A percentile compares a stretch with the other conserved stretches of the same genome.
Evolutionary conservation across 2,888 invertebrate genomes (phyloP).

Genomic region (Tillus elongatus): DNA sequence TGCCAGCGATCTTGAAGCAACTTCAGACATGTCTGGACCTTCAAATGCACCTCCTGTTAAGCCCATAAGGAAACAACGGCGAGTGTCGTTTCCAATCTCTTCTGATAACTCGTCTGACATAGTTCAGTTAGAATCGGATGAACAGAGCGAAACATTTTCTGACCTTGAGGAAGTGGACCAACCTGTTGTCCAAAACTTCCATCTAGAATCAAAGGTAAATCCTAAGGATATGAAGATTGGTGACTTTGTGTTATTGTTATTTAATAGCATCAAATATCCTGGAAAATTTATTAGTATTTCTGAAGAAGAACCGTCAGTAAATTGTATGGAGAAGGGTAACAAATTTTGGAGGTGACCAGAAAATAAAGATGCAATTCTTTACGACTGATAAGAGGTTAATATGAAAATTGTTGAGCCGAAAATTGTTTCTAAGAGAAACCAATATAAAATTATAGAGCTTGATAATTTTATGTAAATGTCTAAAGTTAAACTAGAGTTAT

Average conservation of each 20-base stretch:
- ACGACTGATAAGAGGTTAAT: constrained; percentile 4
- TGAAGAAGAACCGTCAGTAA: constrained; percentile 7
- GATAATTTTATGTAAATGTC: constrained; percentile 6
- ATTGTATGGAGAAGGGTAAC: constrained; percentile 6
- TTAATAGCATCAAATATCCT: constrained; percentile 6
- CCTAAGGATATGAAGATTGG: background rate
- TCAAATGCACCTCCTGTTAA: constrained; percentile 4
- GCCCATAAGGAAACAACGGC: background rate
- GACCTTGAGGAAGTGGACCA: constrained; percentile 1
- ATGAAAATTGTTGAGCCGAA: constrained; percentile 6
- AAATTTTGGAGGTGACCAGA: constrained; percentile 8
- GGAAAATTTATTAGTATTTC: constrained; percentile 7
- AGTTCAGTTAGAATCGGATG: constrained; percentile 7
- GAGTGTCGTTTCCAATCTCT: constrained; percentile 2
- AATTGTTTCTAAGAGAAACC: constrained; percentile 6
- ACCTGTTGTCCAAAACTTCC: no score
- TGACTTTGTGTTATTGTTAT: constrained; percentile 5
- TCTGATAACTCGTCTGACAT: constrained; percentile 4
- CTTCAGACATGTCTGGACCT: constrained; percentile 5
- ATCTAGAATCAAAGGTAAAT: no score
- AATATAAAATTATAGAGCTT: constrained; percentile 1
- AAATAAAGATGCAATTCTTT: background rate
- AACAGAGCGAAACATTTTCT: constrained; percentile 7
- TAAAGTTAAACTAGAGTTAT: no score
- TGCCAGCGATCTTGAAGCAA: no score